Percentiles rank a stretch among this genome's conserved stretches.
phyloP scores from a whole-genome alignment of 1,140 invertebrate genomes.

The Archegozetes longisetosus region DNA sequence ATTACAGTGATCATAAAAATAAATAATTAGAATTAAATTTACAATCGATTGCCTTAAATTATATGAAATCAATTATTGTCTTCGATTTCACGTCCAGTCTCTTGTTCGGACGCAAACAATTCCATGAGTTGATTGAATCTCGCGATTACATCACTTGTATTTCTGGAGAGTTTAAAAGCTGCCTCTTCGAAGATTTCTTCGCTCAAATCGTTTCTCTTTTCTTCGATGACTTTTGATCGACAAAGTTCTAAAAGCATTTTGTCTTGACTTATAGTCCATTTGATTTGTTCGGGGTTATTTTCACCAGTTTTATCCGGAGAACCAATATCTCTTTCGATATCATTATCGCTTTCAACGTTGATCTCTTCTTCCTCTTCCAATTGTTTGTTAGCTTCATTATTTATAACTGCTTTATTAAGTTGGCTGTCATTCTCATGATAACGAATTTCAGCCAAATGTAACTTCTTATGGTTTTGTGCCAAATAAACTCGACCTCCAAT shows the following conservation, averaged over 20 bases:
- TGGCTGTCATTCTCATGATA: neutral
- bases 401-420: neutral
- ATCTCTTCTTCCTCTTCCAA: neutral
- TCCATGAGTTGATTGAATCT: neutral
- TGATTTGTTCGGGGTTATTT: neutral
- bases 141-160: neutral
- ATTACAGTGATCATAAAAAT: too few species aligned
- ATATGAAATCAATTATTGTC: too few species aligned
- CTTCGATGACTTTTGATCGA: constrained; percentile 5
- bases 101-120: neutral
- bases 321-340: neutral
- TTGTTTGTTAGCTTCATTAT: neutral
- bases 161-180: neutral
- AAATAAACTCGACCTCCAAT: constrained; percentile 14
- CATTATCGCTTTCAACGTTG: neutral
- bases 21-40: too few species aligned
- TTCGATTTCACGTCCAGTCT: too few species aligned
- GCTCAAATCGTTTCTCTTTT: neutral
- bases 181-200: neutral
- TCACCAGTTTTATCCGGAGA: neutral
- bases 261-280: constrained; percentile 14
- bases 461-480: constrained; percentile 4
- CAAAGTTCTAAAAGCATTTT: constrained; percentile 9
- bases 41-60: too few species aligned
- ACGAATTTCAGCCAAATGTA: constrained; percentile 8